Percentiles rank a stretch among this genome's conserved stretches.
Evolutionary conservation across 2,888 invertebrate genomes (phyloP).

Genomic region (Volucella inanis): DNA sequence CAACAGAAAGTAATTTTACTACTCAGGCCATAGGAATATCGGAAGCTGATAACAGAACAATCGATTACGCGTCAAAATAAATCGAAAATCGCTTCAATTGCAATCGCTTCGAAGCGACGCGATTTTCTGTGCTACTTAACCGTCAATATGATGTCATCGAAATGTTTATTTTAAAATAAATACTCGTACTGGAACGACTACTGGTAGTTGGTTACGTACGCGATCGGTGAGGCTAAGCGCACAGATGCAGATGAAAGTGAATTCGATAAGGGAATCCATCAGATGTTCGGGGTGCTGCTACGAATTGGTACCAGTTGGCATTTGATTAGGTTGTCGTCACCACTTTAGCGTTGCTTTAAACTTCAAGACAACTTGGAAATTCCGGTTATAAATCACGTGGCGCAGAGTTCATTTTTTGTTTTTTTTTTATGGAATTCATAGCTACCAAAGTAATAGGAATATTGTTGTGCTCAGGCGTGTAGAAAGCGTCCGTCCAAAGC

Average conservation of each 20-base stretch:
- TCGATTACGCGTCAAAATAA: slow-evolving; percentile 52
- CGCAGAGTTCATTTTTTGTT: not conserved
- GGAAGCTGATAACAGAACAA: slow-evolving; percentile 3
- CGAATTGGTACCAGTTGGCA: slow-evolving; percentile 8
- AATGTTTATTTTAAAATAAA: not conserved
- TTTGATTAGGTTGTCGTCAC: slow-evolving; percentile 10
- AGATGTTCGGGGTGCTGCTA: no score
- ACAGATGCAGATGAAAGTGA: no score
- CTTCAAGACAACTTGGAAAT: slow-evolving; percentile 43
- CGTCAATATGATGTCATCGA: slow-evolving; percentile 45
- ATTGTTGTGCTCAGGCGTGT: slow-evolving; percentile 15
- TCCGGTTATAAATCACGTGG: slow-evolving; percentile 13
- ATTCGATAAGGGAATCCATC: no score
- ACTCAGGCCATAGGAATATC: slow-evolving; percentile 17
- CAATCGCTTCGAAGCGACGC: slow-evolving; percentile 12
- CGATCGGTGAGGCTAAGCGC: not conserved
- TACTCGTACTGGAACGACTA: no score
- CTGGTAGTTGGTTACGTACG: not conserved
- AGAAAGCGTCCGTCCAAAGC: not conserved
- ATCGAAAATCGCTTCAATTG: slow-evolving; percentile 27
- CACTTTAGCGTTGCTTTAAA: slow-evolving; percentile 29
- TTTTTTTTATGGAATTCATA: not conserved
- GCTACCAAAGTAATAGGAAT: slow-evolving; percentile 4
- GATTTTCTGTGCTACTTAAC: not conserved
- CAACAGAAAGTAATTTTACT: slow-evolving; percentile 22